Percentiles rank a stretch among this genome's conserved stretches.
Evolutionary conservation across 1,140 invertebrate genomes (phyloP).

Genomic region (Leptopilina boulardi): DNA sequence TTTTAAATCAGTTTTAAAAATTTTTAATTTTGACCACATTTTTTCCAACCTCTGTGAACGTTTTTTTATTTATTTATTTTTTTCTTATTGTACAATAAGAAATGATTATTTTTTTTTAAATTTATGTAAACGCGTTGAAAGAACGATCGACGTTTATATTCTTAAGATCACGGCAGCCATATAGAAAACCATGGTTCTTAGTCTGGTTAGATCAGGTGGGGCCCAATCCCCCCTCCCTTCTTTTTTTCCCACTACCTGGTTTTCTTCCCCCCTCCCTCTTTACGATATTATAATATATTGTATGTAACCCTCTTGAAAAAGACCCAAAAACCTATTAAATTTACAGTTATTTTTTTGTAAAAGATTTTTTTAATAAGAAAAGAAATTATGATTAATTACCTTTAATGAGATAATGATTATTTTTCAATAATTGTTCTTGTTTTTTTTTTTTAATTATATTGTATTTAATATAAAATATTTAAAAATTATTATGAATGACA

Average conservation of each 20-base stretch:
- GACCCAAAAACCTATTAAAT: slow-evolving; percentile 13
- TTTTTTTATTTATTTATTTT: no score
- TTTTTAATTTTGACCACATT: background rate
- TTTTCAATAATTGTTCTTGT: background rate
- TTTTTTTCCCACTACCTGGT: background rate
- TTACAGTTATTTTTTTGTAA: background rate
- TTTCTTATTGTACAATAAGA: background rate
- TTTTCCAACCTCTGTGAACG: no score
- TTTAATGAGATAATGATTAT: background rate
- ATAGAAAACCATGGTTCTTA: slow-evolving; percentile 15
- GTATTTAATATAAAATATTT: background rate
- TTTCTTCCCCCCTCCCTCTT: background rate
- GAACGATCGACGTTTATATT: slow-evolving; percentile 8
- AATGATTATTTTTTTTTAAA: no score
- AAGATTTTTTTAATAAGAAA: background rate
- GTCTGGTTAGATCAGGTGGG: background rate
- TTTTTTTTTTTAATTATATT: background rate
- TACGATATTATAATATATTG: background rate
- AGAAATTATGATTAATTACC: background rate
- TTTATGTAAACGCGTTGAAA: background rate
- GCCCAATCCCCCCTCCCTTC: background rate
- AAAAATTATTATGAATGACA: background rate
- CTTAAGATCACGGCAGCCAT: slow-evolving; percentile 19
- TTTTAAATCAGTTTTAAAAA: no score
- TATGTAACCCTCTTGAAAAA: background rate